These are phyloP conservation scores for Olivierus martensii DNA, from an alignment of 1,140 invertebrate genomes.

Conservation along the genomic window DNA sequence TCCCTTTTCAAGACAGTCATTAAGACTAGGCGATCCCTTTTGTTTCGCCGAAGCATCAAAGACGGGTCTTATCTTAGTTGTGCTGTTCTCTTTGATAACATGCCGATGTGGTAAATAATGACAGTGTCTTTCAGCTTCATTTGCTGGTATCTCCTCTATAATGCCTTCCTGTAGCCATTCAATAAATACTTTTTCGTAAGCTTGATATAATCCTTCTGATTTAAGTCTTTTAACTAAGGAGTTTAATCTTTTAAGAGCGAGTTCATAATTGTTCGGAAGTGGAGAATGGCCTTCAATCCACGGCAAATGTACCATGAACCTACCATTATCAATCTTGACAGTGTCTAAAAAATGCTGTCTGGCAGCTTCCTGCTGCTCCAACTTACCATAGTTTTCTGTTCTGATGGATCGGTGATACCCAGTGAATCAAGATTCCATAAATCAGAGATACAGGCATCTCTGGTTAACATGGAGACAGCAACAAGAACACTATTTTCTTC, in stretches of 20 bases:
- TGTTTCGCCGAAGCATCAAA: slow-evolving; percentile 6
- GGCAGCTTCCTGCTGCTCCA: slow-evolving; percentile 15
- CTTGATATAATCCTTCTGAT: slow-evolving; percentile 16
- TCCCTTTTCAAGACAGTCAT: slow-evolving; percentile 12
- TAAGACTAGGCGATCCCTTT: slow-evolving; percentile 4
- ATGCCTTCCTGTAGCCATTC: slow-evolving; percentile 24
- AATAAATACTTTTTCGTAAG: slow-evolving; percentile 25
- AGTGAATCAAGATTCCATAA: slow-evolving; percentile 29
- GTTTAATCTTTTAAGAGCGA: slow-evolving; percentile 18
- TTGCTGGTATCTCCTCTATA: slow-evolving; percentile 22
- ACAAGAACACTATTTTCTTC: not conserved
- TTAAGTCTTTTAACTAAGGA: slow-evolving; percentile 19
- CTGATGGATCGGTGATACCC: slow-evolving; percentile 26
- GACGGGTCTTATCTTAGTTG: slow-evolving; percentile 9
- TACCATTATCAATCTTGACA: slow-evolving; percentile 19
- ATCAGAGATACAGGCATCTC: slow-evolving; percentile 18
- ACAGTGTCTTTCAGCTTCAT: slow-evolving; percentile 13
- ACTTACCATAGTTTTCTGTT: slow-evolving; percentile 19
- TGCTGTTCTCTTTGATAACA: slow-evolving; percentile 13
- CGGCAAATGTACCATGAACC: slow-evolving; percentile 24
- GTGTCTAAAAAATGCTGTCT: slow-evolving; percentile 23
- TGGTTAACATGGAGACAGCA: slow-evolving; percentile 18
- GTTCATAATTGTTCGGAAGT: slow-evolving; percentile 19
- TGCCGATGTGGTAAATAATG: slow-evolving; percentile 25
- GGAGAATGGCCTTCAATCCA: slow-evolving; percentile 23